Percentiles rank a stretch among this genome's conserved stretches.
These are phyloP conservation scores for Anguilla pacifica DNA, from an alignment of 2,797 vertebrate species.

Conservation along the genomic window DNA sequence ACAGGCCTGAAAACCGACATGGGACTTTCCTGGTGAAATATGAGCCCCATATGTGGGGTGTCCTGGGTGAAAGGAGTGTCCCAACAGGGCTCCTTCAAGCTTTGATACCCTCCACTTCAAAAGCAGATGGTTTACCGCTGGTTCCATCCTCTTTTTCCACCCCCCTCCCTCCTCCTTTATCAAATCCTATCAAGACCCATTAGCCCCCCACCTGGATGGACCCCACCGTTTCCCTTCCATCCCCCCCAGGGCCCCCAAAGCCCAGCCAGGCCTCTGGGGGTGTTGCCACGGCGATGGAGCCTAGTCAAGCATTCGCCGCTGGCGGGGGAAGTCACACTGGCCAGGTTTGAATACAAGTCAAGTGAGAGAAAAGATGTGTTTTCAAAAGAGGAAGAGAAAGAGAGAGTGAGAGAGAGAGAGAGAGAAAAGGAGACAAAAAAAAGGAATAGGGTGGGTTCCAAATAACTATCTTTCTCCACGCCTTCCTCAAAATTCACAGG, in stretches of 20 bases:
- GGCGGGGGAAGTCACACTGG: conserved; percentile 68
- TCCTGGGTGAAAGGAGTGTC: conserved; percentile 69
- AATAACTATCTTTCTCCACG: conserved; percentile 45
- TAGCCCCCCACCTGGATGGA: conserved; percentile 74
- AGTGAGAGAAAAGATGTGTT: conserved; percentile 74
- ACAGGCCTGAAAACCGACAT: conserved; percentile 51
- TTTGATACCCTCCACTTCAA: conserved; percentile 78
- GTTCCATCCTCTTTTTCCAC: conserved; percentile 59
- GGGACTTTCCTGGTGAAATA: conserved; percentile 68
- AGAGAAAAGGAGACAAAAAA: conserved; percentile 23
- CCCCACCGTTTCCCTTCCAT: conserved; percentile 38
- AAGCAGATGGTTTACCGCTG: conserved; percentile 77
- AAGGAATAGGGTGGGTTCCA: conserved; percentile 59
- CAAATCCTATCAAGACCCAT: conserved; percentile 59
- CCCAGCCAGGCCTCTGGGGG: conserved; percentile 65
- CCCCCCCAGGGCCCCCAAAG: conserved; percentile 40
- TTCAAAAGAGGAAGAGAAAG: conserved; percentile 68
- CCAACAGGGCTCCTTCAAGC: conserved; percentile 74
- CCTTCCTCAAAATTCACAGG: conserved; percentile 61
- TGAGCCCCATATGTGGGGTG: conserved; percentile 74
- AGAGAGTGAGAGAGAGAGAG: conserved; percentile 45
- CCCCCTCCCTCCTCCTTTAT: conserved; percentile 58
- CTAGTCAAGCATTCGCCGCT: conserved; percentile 73
- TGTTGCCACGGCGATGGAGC: conserved; percentile 68
- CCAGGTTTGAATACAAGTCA: conserved; percentile 75